Base-by-base conservation (phyloP, 2,113 vertebrate species). In the Siniperca chuatsi region DNA sequence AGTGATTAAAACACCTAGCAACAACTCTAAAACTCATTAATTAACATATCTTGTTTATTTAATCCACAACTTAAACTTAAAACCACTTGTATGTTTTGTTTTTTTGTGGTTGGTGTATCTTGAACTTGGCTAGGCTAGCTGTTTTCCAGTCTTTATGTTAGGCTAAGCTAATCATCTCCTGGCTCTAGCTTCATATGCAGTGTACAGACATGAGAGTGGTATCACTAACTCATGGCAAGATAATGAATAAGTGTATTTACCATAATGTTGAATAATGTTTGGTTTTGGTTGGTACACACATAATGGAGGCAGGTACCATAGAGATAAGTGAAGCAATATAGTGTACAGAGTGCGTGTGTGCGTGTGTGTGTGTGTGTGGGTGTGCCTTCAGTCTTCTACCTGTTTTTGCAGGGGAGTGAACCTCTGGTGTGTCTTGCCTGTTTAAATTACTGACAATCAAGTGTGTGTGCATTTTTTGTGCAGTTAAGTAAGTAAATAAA, bases 401-500 rank as follows among this genome's bases (percentile, higher is more conserved):
- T 44, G 50, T 76, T 57, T 62, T 29, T 23, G 5, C 37, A 2
- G 7, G 60, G 57, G 35, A 25, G 46, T 40, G 8, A 57, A 46
- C 12, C 37, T 54, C 7, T 11, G 20, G 3, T 76, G 6, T 82
- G 13, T 46, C n/a, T 35, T 64, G 29, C 48, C 70, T 66, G 18
- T 68, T 44, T 52, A 46, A 73, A 6, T 58, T 8, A 20, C 8
- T 25, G 9, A 52, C 50, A 21, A 6, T 29, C 20, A 9, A 20
- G 60, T 54, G 48, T 12, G 35, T 6, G 29, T 21, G 12, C 11
- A 1, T 65, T 48, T 62, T 52, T 57, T 29, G 25, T 66, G 29
- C 23, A 52, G 29, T 74, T 46, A 71, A 48, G 42, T 78, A 62
- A 77, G 29, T 29, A 29, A 29, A 29, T 76, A 82, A 93, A 92